Percentiles rank a stretch among this genome's conserved stretches.
phyloP scores from a whole-genome alignment of 2,113 vertebrate species.

The Sorex fumeus region DNA sequence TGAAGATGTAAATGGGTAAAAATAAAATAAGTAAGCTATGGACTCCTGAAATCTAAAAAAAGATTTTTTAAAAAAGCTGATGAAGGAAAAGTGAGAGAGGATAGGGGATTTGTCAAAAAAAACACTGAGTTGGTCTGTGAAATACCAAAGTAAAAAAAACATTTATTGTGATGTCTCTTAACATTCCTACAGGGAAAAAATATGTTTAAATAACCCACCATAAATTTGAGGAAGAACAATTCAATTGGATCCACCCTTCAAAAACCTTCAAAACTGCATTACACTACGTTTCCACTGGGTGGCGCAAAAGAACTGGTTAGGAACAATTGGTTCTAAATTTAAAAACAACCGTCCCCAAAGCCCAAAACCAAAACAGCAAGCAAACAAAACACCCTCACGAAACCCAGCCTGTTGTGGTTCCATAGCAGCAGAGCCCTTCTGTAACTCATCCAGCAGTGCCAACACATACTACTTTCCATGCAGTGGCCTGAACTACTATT shows the following conservation, averaged over 20 bases:
- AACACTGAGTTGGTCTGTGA: neutral
- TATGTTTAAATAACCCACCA: neutral
- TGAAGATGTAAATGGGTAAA: neutral
- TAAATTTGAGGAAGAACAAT: neutral
- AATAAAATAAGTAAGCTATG: neutral
- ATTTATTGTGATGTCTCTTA: neutral
- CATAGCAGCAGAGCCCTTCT: neutral
- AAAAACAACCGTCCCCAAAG: no score
- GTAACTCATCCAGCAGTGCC: neutral
- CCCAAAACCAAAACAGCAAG: neutral
- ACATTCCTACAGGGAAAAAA: neutral
- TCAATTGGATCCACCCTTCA: neutral
- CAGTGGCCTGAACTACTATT: neutral
- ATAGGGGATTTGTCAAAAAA: neutral
- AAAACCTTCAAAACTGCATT: slow-evolving; percentile 32
- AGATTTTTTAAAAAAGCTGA: no score
- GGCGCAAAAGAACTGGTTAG: slow-evolving; percentile 50
- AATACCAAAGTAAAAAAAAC: neutral
- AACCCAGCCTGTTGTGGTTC: neutral
- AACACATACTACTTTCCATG: neutral
- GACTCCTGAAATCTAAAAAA: neutral
- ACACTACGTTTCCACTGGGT: slow-evolving; percentile 37
- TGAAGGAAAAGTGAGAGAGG: neutral
- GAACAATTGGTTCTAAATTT: neutral
- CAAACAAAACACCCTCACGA: neutral